phyloP scores from a whole-genome alignment of 2,888 invertebrate species.

The Apocheima hispidaria region DNA sequence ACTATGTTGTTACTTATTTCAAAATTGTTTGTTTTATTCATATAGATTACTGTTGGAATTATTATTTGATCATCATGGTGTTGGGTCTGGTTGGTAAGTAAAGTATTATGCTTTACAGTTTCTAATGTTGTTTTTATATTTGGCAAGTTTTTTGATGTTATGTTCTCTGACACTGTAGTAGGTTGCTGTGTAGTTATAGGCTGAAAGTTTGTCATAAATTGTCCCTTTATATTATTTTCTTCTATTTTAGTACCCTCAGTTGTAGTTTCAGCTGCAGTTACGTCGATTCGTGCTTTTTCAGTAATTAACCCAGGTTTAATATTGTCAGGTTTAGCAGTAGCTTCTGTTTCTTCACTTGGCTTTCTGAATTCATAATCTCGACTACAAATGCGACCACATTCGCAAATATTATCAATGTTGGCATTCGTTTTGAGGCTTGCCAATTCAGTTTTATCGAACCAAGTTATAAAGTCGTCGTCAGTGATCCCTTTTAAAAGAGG shows the following conservation, averaged over 20 bases:
- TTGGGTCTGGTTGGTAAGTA: not conserved
- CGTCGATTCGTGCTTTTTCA: not conserved
- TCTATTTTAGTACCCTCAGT: conserved; percentile 29
- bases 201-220: conserved; percentile 25
- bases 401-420: conserved; percentile 83
- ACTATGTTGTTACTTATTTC: conserved; percentile 69
- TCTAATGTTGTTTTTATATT: conserved; percentile 30
- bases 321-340: conserved; percentile 27
- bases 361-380: conserved; percentile 76
- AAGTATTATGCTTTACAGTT: conserved; percentile 11
- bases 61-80: conserved; percentile 64
- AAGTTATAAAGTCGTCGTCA: conserved; percentile 88
- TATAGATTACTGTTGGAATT: conserved; percentile 64
- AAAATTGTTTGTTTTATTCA: conserved; percentile 50
- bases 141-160: not conserved
- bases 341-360: conserved; percentile 48
- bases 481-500: conserved; percentile 87
- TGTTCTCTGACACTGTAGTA: conserved; percentile 1
- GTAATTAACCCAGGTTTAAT: conserved; percentile 26
- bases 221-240: conserved; percentile 29
- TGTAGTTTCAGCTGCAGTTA: conserved; percentile 27
- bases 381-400: conserved; percentile 83
- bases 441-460: conserved; percentile 87
- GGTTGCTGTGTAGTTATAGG: conserved; percentile 24
- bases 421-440: conserved; percentile 76